Percentiles rank a stretch among this genome's conserved stretches.
Evolutionary conservation across 2,113 vertebrate species (phyloP).

Genomic region (Alaudala cheleensis): DNA sequence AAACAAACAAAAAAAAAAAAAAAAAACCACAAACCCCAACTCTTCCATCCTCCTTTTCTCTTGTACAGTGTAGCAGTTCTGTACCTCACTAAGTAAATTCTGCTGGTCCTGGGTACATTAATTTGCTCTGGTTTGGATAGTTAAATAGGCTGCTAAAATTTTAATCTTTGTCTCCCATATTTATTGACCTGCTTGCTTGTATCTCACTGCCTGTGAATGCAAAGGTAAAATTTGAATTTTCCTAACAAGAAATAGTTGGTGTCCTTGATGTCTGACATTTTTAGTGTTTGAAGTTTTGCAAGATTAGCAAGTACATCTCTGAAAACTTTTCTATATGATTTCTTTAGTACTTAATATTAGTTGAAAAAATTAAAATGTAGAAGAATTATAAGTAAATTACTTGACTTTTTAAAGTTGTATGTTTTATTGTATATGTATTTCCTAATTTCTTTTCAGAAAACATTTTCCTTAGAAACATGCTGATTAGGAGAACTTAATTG

Average conservation of each 20-base stretch:
- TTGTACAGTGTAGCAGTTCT: background rate
- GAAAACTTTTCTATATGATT: background rate
- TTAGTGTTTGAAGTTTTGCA: background rate
- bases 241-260: background rate
- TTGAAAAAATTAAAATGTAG: background rate
- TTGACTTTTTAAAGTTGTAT: background rate
- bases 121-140: background rate
- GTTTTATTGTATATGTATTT: background rate
- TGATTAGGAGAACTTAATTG: background rate
- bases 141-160: background rate
- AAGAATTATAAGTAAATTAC: background rate
- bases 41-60: background rate
- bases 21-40: background rate
- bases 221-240: background rate
- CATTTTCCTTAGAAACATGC: background rate
- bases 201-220: background rate
- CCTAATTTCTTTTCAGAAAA: background rate
- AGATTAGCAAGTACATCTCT: background rate
- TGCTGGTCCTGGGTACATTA: background rate
- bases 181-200: accelerated
- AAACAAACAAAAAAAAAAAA: background rate
- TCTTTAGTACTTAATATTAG: background rate
- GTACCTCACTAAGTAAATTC: background rate
- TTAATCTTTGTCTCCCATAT: background rate
- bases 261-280: background rate